These are phyloP conservation scores for Tenebrosternarchus preto DNA, from an alignment of 2,113 vertebrate genomes.

Conservation along the genomic window DNA sequence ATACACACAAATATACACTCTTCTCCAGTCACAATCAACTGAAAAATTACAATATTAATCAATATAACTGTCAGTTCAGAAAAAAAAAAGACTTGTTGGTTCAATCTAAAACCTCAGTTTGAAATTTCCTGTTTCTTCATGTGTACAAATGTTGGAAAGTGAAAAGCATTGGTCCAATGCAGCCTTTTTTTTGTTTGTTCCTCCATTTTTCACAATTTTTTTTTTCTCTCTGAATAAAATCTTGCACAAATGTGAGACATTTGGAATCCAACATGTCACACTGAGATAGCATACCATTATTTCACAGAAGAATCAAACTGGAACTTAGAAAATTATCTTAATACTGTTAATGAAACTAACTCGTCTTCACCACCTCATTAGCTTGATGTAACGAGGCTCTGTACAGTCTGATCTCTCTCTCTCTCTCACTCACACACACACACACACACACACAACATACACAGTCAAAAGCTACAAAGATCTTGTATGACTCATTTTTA, in stretches of 20 bases:
- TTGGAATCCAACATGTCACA: constrained; percentile 84
- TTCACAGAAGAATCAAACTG: constrained; percentile 90
- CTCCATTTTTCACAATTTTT: constrained; percentile 66
- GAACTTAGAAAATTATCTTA: constrained; percentile 89
- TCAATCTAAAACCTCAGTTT: constrained; percentile 79
- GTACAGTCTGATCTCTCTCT: constrained; percentile 73
- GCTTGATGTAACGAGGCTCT: constrained; percentile 80
- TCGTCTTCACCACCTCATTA: constrained; percentile 73
- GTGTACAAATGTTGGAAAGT: constrained; percentile 77
- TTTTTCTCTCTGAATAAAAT: constrained; percentile 49
- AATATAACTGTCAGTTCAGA: constrained; percentile 86
- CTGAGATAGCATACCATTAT: constrained; percentile 78
- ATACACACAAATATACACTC: constrained; percentile 35
- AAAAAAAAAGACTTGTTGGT: constrained; percentile 78
- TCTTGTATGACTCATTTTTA: constrained; percentile 71
- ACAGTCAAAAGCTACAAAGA: constrained; percentile 71
- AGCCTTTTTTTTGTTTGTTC: constrained; percentile 61
- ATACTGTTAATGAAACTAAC: constrained; percentile 96
- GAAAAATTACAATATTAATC: constrained; percentile 90
- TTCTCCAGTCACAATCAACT: constrained; percentile 75
- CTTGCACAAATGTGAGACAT: constrained; percentile 78
- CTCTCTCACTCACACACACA: constrained; percentile 33
- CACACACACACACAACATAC: constrained; percentile 51
- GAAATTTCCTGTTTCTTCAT: constrained; percentile 65
- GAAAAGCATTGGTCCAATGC: constrained; percentile 81